A percentile compares a stretch with the other conserved stretches of the same genome.
Evolutionary conservation across 2,113 vertebrate genomes (phyloP).

Genomic region (human): DNA sequence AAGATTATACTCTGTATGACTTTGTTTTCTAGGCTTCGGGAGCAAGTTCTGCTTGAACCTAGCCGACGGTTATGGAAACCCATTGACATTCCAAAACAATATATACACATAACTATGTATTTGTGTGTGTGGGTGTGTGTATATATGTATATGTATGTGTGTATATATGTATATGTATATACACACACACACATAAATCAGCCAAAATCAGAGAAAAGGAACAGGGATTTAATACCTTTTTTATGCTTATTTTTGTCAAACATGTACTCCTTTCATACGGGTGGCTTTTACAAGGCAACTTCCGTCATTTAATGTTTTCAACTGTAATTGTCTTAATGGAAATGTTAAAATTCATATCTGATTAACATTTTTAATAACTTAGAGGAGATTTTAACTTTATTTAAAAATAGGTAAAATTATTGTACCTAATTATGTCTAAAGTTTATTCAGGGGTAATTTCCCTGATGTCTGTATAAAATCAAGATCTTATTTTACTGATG

Average conservation of each 20-base stretch:
- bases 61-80: conserved; percentile 92
- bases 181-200: conserved; percentile 83
- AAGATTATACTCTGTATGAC: conserved; percentile 86
- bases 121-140: conserved; percentile 78
- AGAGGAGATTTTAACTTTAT: conserved; percentile 80
- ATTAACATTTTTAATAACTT: conserved; percentile 84
- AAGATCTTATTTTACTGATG: conserved; percentile 74
- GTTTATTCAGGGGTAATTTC: conserved; percentile 75
- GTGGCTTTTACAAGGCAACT: conserved; percentile 90
- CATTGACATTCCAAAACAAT: conserved; percentile 98
- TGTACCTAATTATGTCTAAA: conserved; percentile 76
- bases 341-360: conserved; percentile 86
- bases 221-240: conserved; percentile 92
- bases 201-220: conserved; percentile 91
- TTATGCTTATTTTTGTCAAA: conserved; percentile 90
- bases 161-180: conserved; percentile 70
- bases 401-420: conserved; percentile 76
- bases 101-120: conserved; percentile 84
- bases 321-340: conserved; percentile 85
- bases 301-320: conserved; percentile 86
- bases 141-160: conserved; percentile 73
- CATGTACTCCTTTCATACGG: conserved; percentile 90
- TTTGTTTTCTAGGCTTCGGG: conserved; percentile 96
- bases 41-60: conserved; percentile 97
- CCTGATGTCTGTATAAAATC: conserved; percentile 77